Base-by-base conservation (phyloP, 2,888 invertebrate genomes). In the Helleia helle region DNA sequence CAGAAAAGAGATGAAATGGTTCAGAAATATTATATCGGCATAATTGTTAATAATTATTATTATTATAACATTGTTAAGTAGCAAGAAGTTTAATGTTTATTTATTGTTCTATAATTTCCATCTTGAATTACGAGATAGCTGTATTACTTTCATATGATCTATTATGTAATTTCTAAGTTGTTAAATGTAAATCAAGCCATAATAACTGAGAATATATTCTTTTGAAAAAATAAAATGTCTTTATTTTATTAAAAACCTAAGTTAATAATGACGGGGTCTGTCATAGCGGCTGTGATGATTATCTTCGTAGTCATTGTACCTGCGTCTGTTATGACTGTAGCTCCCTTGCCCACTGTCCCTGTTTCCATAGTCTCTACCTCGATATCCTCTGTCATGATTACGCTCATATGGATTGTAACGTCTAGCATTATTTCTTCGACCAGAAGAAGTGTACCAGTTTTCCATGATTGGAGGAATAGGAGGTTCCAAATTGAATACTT, bases 391-490 rank as follows among this genome's bases (percentile, higher is more conserved):
- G 4, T 52, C 48, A 34, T 55, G 37, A 30, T 56, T 54, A 4
- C 55, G 47, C 6, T 72, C 63, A 29, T 70, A 69, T 0, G 66
- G 62, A 12, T 64, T 49, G 25, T 43, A 42, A 6, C 62, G 57
- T 22, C 64, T 52, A 40, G 11, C 34, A 30, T 71, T 70, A 31
- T 58, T 47, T 3, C 71, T 60, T 1, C 71, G 62, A 36, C 80
- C 72, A 0, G 63, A 63, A 4, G 57, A 52, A 47, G 69, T 65
- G 15, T 66, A 67, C 89, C 89, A 90, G 8, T 87, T 83, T 38
- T 89, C 87, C 7, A 90, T 54, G 7, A 90, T 83, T 4, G 91
- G 90, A 3, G 90, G 90, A 6, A 47, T 59, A 6, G 80, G 75
- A 1, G 65, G 57, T 11, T 75, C 68, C 8, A 72, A 65, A 46